Evolutionary conservation across 2,113 vertebrate species (phyloP), one percentile per base, ranked within the genome.

Genomic region (Lagenorhynchus albirostris): DNA sequence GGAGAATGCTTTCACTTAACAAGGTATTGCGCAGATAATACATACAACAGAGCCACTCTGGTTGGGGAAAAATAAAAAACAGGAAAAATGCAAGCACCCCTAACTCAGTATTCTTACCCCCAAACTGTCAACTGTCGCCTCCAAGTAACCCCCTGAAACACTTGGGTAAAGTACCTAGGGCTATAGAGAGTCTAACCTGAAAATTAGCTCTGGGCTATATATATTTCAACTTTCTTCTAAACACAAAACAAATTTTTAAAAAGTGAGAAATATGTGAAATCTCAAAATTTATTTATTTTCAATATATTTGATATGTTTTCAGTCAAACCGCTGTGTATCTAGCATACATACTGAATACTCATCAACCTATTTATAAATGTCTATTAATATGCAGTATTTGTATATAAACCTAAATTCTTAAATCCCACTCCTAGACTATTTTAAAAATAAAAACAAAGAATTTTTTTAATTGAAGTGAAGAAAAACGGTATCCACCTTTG

Each of bases 401-500:
- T 92, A 63, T 70, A 71, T 81, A 91, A 70, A 70, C 31, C 89
- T 31, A 89, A 94, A 96, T 33, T 55, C 38, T 79, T 94, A 90
- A 89, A 85, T 60, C 33, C 67, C 68, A 91, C 6, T 38, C 3
- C 38, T 47, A n/a, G 6, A 87, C 73, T 85, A 62, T 85, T 82
- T 31, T 73, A 62, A 81, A 86, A 92, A 67, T 65, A 88, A 84
- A 81, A 29, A 50, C 65, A 79, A 96, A 70, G 5, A 36, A 44
- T 13, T 62, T 63, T 85, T 23, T 31, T 88, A 82, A 29, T 65
- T 62, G 26, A 96, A 92, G 29, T 36, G 10, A 62, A 79, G 38
- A 58, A 58, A 89, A 81, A 90, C 47, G 31, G 87, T 92, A 96
- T 29, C 25, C 41, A 96, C 84, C 94, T 93, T 85, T 87, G 85